Conservation (phyloP, 2,797 vertebrate species). For the Notolepis coatsorum region DNA sequence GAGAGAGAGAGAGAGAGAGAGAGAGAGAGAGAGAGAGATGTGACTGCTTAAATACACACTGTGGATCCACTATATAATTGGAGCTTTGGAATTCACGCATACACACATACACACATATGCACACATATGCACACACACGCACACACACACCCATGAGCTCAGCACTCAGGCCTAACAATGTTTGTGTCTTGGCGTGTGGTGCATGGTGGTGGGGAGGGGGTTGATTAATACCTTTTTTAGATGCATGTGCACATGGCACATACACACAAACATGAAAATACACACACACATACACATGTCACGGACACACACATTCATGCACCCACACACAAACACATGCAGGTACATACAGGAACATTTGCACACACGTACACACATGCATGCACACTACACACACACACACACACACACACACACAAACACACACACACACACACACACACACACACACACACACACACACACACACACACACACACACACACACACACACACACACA, state of each 20-base stretch:
- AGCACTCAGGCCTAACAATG: neutral
- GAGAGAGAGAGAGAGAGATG: conserved; percentile 37
- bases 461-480: conserved; percentile 7
- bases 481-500: conserved; percentile 14
- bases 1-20: conserved; percentile 29
- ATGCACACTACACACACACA: conserved; percentile 19
- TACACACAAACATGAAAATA: conserved; percentile 2
- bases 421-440: conserved; percentile 17
- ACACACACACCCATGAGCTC: neutral
- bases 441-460: conserved; percentile 25
- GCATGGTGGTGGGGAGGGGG: conserved; percentile 42
- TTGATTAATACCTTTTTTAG: conserved; percentile 73
- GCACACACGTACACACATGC: conserved; percentile 20
- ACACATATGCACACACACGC: neutral
- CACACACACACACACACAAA: conserved; percentile 11
- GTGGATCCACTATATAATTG: conserved; percentile 73
- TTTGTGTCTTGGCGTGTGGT: conserved; percentile 45
- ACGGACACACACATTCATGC: conserved; percentile 15
- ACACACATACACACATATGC: conserved; percentile 13
- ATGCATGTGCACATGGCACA: conserved; percentile 20
- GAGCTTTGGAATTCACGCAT: conserved; percentile 66
- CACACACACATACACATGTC: conserved; percentile 19
- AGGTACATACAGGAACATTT: no score
- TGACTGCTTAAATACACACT: conserved; percentile 71
- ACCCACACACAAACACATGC: neutral